Percentiles rank a stretch among this genome's conserved stretches.
phyloP scores from a whole-genome alignment of 2,797 vertebrate species.

The Limosa lapponica region DNA sequence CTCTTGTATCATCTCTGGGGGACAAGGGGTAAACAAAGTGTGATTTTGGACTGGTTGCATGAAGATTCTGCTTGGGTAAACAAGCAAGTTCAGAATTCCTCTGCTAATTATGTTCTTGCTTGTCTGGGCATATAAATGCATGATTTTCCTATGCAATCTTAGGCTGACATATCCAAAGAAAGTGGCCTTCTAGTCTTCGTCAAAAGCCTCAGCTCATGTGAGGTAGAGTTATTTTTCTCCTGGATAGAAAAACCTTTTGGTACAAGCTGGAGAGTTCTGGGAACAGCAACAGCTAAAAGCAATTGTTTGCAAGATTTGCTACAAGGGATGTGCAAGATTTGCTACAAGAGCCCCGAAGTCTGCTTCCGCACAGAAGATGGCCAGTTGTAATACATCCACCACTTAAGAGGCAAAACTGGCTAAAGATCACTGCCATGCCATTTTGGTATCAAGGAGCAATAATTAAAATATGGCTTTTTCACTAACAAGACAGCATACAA shows the following conservation, averaged over 20 bases:
- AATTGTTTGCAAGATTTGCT: neutral
- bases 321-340: neutral
- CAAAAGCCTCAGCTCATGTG: neutral
- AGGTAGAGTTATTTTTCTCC: neutral
- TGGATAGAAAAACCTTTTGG: neutral
- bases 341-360: neutral
- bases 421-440: fast-evolving
- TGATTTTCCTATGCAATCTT: neutral
- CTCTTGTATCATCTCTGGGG: neutral
- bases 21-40: neutral
- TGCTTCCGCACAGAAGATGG: neutral
- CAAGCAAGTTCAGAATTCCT: neutral
- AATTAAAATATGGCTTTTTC: neutral
- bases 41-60: neutral
- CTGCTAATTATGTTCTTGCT: neutral
- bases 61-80: neutral
- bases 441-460: neutral
- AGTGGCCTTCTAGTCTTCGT: neutral
- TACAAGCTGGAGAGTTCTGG: neutral
- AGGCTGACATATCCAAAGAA: neutral
- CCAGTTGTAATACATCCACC: too few species aligned
- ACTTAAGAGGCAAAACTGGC: neutral
- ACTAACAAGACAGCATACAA: neutral
- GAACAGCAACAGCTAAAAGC: neutral
- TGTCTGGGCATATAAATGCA: neutral